Conservation (phyloP, 1,140 invertebrate species). For the Cheumatopsyche charites region DNA sequence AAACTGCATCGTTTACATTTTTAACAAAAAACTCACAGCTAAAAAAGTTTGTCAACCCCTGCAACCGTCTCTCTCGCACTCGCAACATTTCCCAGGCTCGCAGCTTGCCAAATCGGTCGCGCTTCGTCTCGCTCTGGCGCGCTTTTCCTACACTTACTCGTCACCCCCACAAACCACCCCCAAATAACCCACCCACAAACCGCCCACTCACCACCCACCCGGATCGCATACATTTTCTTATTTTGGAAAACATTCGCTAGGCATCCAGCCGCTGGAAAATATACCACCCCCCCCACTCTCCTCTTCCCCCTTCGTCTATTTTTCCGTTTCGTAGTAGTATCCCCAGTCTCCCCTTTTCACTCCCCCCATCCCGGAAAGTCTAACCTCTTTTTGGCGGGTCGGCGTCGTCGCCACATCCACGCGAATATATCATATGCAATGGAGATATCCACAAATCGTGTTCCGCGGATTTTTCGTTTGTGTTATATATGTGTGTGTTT, state of each 20-base stretch:
- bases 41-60: slow-evolving; percentile 13
- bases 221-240: slow-evolving; percentile 31
- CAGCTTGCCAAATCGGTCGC: slow-evolving; percentile 9
- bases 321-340: not conserved
- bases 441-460: slow-evolving; percentile 25
- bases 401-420: slow-evolving; percentile 2
- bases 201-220: not conserved
- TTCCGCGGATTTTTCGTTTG: no score
- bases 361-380: not conserved
- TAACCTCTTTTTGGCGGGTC: no score
- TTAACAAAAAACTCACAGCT: not conserved
- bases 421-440: slow-evolving; percentile 39
- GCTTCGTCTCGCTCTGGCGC: slow-evolving; percentile 19
- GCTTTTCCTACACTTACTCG: not conserved
- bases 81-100: not conserved
- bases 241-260: slow-evolving; percentile 31
- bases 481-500: no score
- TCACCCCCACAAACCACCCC: not conserved
- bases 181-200: not conserved
- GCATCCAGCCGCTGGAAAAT: slow-evolving; percentile 19
- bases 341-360: not conserved
- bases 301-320: not conserved
- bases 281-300: not conserved
- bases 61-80: not conserved
- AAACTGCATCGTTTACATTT: no score